Conservation (phyloP, 2,888 invertebrate species). For the Gortyna flavago region DNA sequence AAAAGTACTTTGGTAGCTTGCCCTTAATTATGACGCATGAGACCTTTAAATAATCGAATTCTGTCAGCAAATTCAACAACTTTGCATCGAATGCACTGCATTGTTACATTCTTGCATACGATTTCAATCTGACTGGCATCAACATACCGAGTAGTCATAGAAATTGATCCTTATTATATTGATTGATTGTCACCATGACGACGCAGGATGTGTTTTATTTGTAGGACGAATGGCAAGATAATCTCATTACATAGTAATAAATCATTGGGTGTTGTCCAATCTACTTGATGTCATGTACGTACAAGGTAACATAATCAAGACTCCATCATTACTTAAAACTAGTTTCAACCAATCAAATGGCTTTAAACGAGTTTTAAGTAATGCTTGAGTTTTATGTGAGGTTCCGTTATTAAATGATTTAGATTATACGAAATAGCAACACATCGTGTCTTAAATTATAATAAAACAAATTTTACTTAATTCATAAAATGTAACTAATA, state of each 20-base stretch:
- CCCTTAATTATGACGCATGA: conserved; percentile 20
- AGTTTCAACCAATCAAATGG: neutral
- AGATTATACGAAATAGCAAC: conserved; percentile 60
- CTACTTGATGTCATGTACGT: neutral
- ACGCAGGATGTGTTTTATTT: conserved; percentile 24
- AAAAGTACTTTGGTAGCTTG: neutral
- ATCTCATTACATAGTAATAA: conserved; percentile 39
- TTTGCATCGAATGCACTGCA: conserved; percentile 69
- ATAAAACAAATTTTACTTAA: conserved; percentile 68
- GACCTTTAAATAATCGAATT: conserved; percentile 23
- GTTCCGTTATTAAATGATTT: neutral
- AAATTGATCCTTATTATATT: neutral
- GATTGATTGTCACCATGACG: conserved; percentile 30
- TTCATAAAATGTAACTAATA: conserved; percentile 60
- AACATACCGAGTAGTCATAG: neutral
- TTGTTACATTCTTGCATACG: conserved; percentile 67
- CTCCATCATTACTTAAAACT: neutral
- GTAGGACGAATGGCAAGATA: conserved; percentile 34
- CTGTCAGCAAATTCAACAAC: conserved; percentile 24
- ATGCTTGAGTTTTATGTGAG: no score
- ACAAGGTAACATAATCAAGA: conserved; percentile 5
- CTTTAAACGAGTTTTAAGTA: no score
- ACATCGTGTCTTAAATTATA: conserved; percentile 70
- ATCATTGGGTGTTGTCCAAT: conserved; percentile 16
- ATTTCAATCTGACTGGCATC: conserved; percentile 30